Evolutionary conservation across 2,888 invertebrate species (phyloP).

Genomic region (Odontomyia ornata): DNA sequence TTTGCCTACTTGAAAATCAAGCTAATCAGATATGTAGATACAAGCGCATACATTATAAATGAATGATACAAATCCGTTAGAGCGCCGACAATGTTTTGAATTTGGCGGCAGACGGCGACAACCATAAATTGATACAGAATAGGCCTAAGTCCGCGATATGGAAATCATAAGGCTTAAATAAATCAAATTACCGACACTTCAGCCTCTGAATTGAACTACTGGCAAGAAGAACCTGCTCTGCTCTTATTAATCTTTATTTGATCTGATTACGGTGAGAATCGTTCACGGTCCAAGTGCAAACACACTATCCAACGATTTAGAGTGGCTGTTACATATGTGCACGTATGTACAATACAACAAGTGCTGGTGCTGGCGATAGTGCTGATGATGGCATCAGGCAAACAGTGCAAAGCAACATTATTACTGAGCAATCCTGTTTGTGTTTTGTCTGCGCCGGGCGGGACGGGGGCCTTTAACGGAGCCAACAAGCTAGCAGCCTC

Average conservation of each 20-base stretch:
- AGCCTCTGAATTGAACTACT: slow-evolving; percentile 41
- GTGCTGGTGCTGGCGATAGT: slow-evolving; percentile 17
- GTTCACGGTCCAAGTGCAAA: slow-evolving; percentile 40
- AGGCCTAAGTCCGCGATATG: slow-evolving; percentile 2
- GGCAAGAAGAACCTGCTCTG: slow-evolving; percentile 37
- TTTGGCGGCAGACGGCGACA: slow-evolving; percentile 22
- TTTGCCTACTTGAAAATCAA: slow-evolving; percentile 1
- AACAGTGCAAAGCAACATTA: neutral
- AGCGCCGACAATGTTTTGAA: slow-evolving; percentile 14
- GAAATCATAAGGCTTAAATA: slow-evolving; percentile 41
- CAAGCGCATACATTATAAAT: neutral
- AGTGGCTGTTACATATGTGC: neutral
- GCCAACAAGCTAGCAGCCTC: neutral
- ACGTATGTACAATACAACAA: neutral
- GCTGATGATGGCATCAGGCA: too few species aligned
- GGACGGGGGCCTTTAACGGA: neutral
- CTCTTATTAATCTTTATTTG: slow-evolving; percentile 50
- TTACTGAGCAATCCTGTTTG: neutral
- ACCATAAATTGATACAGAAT: slow-evolving; percentile 25
- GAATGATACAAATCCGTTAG: neutral
- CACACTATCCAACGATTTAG: slow-evolving; percentile 12
- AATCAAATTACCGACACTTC: slow-evolving; percentile 50
- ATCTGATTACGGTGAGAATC: slow-evolving; percentile 51
- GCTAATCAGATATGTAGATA: neutral
- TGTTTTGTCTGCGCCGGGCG: too few species aligned